These are phyloP conservation scores for Platyscapa corneri DNA, from an alignment of 1,140 invertebrate genomes.

Conservation along the genomic window DNA sequence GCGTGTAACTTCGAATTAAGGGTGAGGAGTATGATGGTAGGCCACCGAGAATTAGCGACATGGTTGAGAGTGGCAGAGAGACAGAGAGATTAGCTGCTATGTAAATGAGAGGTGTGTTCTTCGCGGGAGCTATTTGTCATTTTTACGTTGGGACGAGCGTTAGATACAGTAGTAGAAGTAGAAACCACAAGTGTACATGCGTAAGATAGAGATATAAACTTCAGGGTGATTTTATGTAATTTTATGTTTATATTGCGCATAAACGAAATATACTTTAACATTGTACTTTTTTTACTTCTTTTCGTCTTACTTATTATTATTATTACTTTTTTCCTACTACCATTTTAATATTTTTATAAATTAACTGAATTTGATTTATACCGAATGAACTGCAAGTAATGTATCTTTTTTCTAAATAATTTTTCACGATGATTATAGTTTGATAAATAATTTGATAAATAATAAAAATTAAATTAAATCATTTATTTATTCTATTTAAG, in stretches of 20 bases:
- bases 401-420: too few relatives aligned
- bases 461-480: too few relatives aligned
- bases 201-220: constrained; percentile 22
- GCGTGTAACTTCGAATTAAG: constrained; percentile 59
- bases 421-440: too few relatives aligned
- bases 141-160: constrained; percentile 53
- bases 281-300: neutral
- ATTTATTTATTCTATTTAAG: too few relatives aligned
- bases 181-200: neutral
- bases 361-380: too few relatives aligned
- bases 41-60: constrained; percentile 49
- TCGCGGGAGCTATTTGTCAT: constrained; percentile 61
- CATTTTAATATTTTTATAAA: too few relatives aligned
- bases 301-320: neutral
- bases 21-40: constrained; percentile 5
- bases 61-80: constrained; percentile 25
- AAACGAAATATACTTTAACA: constrained; percentile 35
- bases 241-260: neutral
- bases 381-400: too few relatives aligned
- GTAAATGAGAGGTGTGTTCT: constrained; percentile 61
- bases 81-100: constrained; percentile 62
- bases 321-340: too few relatives aligned
- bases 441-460: too few relatives aligned
- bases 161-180: neutral
- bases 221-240: constrained; percentile 23